These are phyloP conservation scores for Ernsta delagoae DNA, from an alignment of 2,888 invertebrate species.

Conservation along the genomic window DNA sequence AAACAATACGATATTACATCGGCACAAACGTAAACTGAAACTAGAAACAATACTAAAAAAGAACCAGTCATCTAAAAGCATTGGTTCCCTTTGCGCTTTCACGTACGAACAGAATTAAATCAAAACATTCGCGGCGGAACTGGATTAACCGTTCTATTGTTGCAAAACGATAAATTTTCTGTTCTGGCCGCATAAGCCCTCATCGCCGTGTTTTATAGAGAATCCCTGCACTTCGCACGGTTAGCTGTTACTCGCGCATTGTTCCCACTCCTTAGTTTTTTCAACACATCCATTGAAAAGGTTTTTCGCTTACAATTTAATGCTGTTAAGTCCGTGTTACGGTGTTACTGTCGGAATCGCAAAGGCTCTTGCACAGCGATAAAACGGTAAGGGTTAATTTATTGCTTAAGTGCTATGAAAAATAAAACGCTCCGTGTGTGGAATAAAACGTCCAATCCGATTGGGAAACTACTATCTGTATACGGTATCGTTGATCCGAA, in stretches of 20 bases:
- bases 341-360: constrained; percentile 14
- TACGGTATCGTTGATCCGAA: constrained; percentile 26
- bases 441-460: constrained; percentile 16
- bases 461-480: constrained; percentile 21
- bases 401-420: constrained; percentile 40
- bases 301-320: constrained; percentile 47
- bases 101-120: constrained; percentile 61
- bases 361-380: constrained; percentile 10
- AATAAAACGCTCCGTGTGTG: constrained; percentile 9
- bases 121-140: constrained; percentile 58
- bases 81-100: background rate
- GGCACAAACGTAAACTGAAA: too few species aligned
- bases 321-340: constrained; percentile 26
- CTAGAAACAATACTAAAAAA: too few species aligned
- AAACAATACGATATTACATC: too few species aligned
- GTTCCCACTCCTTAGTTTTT: constrained; percentile 50
- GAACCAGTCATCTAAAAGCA: background rate
- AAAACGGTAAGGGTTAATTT: constrained; percentile 31
- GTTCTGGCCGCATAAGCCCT: constrained; percentile 62
- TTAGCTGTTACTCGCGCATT: constrained; percentile 53
- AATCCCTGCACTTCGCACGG: constrained; percentile 45
- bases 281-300: constrained; percentile 43
- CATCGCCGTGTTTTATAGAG: constrained; percentile 58
- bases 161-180: constrained; percentile 73
- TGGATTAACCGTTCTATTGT: constrained; percentile 73